Evolutionary conservation across 2,113 vertebrate genomes (phyloP).

Genomic region (Tonatia bakeri): DNA sequence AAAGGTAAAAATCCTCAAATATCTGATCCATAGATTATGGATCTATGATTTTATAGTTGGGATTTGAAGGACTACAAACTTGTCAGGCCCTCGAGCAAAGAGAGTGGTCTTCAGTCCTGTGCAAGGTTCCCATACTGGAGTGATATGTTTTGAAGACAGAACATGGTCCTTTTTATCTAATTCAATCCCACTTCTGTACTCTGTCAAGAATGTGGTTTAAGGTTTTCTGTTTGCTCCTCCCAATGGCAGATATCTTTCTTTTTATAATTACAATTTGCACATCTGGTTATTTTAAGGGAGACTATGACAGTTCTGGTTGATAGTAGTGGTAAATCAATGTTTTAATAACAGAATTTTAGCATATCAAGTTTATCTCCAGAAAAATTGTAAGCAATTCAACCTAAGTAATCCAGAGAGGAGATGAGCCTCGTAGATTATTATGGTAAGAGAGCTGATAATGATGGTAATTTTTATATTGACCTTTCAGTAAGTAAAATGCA

Average conservation of each 20-base stretch:
- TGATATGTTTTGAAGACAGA: not conserved
- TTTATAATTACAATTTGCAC: slow-evolving; percentile 8
- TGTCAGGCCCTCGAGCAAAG: not conserved
- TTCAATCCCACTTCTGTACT: not conserved
- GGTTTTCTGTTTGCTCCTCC: not conserved
- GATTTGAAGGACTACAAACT: not conserved
- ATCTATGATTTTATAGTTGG: not conserved
- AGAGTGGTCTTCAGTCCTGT: not conserved
- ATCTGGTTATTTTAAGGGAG: slow-evolving; percentile 34
- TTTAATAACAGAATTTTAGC: slow-evolving; percentile 36
- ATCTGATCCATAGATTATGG: not conserved
- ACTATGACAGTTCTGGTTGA: slow-evolving; percentile 10
- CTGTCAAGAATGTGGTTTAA: not conserved
- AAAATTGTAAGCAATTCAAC: not conserved
- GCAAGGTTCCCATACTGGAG: not conserved
- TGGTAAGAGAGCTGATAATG: not conserved
- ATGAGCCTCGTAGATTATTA: not conserved
- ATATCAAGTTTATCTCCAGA: not conserved
- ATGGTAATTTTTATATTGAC: not conserved
- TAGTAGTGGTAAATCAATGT: slow-evolving; percentile 36
- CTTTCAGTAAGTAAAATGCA: not conserved
- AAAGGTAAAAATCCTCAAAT: not conserved
- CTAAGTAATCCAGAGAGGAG: not conserved
- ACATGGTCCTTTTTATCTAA: not conserved
- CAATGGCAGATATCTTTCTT: not conserved